phyloP scores from a whole-genome alignment of 2,113 vertebrate genomes.

The Panthera uncia region DNA sequence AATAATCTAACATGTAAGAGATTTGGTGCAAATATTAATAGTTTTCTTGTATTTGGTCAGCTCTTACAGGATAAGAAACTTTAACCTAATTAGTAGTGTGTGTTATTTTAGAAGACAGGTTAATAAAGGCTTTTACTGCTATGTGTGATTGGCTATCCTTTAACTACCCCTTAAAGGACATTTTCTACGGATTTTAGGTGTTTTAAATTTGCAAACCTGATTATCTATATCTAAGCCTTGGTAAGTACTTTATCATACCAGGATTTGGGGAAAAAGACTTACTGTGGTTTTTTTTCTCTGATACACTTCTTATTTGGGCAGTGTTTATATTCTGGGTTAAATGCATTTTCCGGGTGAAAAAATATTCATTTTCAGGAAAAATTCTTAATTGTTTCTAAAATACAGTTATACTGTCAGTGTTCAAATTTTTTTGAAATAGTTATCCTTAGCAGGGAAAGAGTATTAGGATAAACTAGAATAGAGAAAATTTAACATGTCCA shows the following conservation, averaged over 20 bases:
- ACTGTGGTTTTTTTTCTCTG: constrained; percentile 7
- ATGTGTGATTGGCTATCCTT: not conserved
- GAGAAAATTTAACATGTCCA: not conserved
- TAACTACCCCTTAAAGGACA: not conserved
- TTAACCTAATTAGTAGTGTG: constrained; percentile 13
- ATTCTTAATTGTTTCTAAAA: constrained; percentile 59
- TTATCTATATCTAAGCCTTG: constrained; percentile 12
- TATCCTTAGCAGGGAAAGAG: not conserved
- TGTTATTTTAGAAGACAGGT: constrained; percentile 32
- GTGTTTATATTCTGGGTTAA: constrained; percentile 25
- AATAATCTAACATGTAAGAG: constrained; percentile 41
- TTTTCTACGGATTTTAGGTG: constrained; percentile 48
- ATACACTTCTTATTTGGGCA: not conserved
- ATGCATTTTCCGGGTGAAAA: constrained; percentile 58
- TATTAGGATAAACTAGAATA: constrained; percentile 29
- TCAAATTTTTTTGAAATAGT: constrained; percentile 68
- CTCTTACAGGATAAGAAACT: constrained; percentile 47
- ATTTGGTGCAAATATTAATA: constrained; percentile 12
- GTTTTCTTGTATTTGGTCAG: constrained; percentile 44
- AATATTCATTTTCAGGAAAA: constrained; percentile 52
- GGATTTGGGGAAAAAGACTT: not conserved
- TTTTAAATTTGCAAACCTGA: constrained; percentile 43
- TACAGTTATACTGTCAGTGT: constrained; percentile 48
- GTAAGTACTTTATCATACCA: constrained; percentile 28
- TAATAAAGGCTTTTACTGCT: constrained; percentile 38